Percentiles rank a stretch among this genome's conserved stretches.
Conservation (phyloP, 2,113 vertebrate genomes). For the Dromas ardeola region DNA sequence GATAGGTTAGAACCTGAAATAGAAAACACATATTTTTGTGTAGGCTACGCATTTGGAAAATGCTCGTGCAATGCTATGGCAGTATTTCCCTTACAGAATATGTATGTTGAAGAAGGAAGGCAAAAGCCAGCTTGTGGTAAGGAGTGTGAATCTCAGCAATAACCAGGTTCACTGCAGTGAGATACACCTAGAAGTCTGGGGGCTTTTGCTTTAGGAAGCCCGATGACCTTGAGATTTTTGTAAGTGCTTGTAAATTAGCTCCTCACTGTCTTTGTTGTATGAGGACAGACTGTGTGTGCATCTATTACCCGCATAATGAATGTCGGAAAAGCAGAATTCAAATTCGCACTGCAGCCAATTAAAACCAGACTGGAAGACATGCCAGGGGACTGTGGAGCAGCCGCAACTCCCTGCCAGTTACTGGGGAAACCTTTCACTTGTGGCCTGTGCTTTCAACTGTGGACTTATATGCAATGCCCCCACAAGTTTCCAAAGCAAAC, state of each 20-base stretch:
- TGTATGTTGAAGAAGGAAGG: background rate
- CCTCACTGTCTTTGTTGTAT: background rate
- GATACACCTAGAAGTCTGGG: background rate
- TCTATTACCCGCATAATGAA: background rate
- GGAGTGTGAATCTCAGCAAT: background rate
- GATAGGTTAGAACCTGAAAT: background rate
- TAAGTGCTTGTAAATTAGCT: background rate
- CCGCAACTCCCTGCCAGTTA: accelerated
- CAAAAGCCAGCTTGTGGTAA: background rate
- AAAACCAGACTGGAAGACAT: background rate
- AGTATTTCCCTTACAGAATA: background rate
- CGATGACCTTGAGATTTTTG: background rate
- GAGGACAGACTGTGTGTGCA: background rate
- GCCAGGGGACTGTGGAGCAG: background rate
- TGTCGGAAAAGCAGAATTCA: background rate
- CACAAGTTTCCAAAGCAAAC: background rate
- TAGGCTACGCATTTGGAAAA: background rate
- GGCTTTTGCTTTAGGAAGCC: background rate
- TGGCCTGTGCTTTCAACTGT: background rate
- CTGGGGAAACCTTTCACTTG: accelerated
- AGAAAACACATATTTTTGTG: background rate
- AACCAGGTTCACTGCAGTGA: background rate
- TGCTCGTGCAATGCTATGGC: accelerated
- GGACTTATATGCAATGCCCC: accelerated
- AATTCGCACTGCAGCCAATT: background rate